These are phyloP conservation scores for Balaeniceps rex DNA, from an alignment of 2,113 vertebrate species.

Conservation along the genomic window DNA sequence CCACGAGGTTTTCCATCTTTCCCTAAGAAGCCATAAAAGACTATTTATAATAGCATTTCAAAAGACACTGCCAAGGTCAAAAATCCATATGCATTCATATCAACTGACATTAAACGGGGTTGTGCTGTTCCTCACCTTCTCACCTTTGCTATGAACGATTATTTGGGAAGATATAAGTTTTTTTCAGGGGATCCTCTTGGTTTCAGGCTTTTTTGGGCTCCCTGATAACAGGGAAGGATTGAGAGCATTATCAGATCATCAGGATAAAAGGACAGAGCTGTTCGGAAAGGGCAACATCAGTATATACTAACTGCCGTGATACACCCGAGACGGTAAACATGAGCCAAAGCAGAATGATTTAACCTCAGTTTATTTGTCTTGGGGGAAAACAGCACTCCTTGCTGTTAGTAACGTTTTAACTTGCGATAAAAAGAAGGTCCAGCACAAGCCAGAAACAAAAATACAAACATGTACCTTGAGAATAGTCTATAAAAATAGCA, in stretches of 20 bases:
- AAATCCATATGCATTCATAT: neutral
- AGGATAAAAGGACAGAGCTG: neutral
- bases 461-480: neutral
- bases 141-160: rapidly evolving
- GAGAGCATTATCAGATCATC: neutral
- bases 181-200: neutral
- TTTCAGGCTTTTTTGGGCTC: neutral
- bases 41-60: neutral
- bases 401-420: neutral
- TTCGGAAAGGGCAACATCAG: neutral
- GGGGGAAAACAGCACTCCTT: neutral
- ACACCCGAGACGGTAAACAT: neutral
- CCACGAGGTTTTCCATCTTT: neutral
- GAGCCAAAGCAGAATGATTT: neutral
- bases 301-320: neutral
- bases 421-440: neutral
- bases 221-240: neutral
- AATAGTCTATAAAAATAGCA: neutral
- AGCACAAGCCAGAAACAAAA: neutral
- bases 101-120: rapidly evolving
- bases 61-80: neutral
- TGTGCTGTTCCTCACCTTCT: neutral
- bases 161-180: neutral
- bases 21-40: neutral
- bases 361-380: neutral